Conservation (phyloP, 2,797 vertebrate genomes). For the Pseudochirops corinnae region DNA sequence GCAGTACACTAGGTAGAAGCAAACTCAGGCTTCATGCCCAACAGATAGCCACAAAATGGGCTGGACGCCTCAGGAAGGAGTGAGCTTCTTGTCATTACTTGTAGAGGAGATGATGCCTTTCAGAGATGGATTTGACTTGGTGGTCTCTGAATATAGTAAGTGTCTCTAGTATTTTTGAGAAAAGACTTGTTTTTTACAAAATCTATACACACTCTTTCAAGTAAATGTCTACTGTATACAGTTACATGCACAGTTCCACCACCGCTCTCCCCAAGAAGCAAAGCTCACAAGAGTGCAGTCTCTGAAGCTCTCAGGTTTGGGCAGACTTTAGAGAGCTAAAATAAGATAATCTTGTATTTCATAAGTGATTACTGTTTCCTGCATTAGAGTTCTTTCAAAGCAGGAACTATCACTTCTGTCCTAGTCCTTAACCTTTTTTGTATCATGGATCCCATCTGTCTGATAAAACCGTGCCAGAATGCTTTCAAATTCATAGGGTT, state of each 20-base stretch:
- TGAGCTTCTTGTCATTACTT: background rate
- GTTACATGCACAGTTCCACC: background rate
- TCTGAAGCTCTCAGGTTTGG: background rate
- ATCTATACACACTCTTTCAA: background rate
- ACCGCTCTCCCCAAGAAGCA: background rate
- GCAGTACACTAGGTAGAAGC: background rate
- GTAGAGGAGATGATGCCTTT: background rate
- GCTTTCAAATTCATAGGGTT: background rate
- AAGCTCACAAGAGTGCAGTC: background rate
- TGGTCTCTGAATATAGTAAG: background rate
- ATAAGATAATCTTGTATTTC: background rate
- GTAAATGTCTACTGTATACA: background rate
- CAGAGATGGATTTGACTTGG: background rate
- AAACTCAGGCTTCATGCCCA: background rate
- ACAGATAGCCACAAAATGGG: background rate
- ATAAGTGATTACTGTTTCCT: background rate
- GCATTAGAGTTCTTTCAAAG: background rate
- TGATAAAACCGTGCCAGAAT: background rate
- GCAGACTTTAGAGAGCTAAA: background rate
- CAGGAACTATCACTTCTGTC: background rate
- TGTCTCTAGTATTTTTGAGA: background rate
- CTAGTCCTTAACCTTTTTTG: background rate
- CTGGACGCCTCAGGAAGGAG: background rate
- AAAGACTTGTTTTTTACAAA: background rate
- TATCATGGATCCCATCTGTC: background rate